phyloP scores from a whole-genome alignment of 2,888 invertebrate genomes.

The Brassicogethes aeneus region DNA sequence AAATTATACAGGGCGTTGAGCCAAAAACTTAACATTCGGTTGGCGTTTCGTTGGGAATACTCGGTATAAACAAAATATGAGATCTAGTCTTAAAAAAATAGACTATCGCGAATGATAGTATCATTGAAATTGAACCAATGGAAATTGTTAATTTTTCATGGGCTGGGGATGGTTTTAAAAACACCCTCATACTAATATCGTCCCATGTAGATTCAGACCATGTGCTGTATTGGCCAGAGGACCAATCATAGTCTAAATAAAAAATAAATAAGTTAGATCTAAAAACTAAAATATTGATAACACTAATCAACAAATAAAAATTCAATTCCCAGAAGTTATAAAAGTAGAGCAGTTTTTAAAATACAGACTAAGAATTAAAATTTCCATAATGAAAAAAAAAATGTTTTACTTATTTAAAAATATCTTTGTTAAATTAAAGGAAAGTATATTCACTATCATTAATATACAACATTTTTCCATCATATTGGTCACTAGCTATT shows the following conservation, averaged over 20 bases:
- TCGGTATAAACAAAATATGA: slow-evolving; percentile 39
- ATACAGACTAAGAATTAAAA: no score
- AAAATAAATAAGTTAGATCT: slow-evolving; percentile 1
- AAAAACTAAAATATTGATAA: slow-evolving; percentile 8
- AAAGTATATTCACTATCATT: no score
- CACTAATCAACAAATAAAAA: neutral
- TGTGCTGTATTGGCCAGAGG: slow-evolving; percentile 68
- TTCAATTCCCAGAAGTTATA: neutral
- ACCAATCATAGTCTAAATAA: slow-evolving; percentile 62
- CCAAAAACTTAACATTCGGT: slow-evolving; percentile 26
- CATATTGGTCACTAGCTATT: no score
- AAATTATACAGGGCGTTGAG: no score
- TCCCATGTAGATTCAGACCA: slow-evolving; percentile 89
- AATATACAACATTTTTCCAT: no score
- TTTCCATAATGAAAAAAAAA: no score
- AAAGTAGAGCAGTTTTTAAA: no score
- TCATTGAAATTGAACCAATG: slow-evolving; percentile 44
- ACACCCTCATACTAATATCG: slow-evolving; percentile 64
- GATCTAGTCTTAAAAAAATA: slow-evolving; percentile 46
- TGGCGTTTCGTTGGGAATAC: slow-evolving; percentile 20
- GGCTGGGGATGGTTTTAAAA: slow-evolving; percentile 59
- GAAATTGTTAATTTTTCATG: slow-evolving; percentile 47
- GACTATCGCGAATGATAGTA: slow-evolving; percentile 45
- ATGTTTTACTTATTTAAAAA: no score
- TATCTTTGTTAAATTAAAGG: no score